Base-by-base conservation (phyloP, 2,888 invertebrate species). In the Pheosia tremula region DNA sequence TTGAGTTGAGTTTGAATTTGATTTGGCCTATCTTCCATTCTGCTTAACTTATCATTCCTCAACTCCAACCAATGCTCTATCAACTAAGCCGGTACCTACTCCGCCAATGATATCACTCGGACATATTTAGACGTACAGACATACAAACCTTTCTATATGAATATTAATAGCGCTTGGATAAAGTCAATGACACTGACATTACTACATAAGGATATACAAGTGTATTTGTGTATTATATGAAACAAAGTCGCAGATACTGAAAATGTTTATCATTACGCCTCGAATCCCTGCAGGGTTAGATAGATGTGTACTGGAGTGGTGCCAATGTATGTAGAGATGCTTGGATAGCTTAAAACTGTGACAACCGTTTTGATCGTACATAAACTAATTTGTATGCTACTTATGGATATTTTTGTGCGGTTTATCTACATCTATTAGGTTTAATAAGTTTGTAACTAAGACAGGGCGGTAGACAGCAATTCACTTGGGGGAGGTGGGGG, bases 111-210 rank as follows among this genome's bases (percentile, higher is more conserved):
- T 67, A 58, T 69, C 62, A 70, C n/a, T 38, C 13, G 1, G 53
- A 39, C 55, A 10, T 55, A 55, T 55, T 53, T 45, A 59, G 60
- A 4, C 56, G 55, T 39, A 43, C 50, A 55, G 49, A 56, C 55
- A 54, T 24, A 56, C 58, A 59, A 55, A 37, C 56, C 37, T 60
- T 45, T 56, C 37, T 59, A 58, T 55, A 59, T 58, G 45, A 71
- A 63, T 55, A 43, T 43, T 8, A 2, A 13, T 39, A 54, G 13
- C 37, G 24, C 39, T 55, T 13, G 52, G 7, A 53, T 66, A 64
- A 56, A 69, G 69, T 13, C 66, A 62, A 13, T 24, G 71, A 49
- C 71, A 69, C 71, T 71, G 71, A 72, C 69, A 60, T 71, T 71
- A 62, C 69, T 66, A 6, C 8, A 47, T 64, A 60, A 58, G 73